These are phyloP conservation scores for Pogonognathellus flavescens DNA, from an alignment of 1,140 invertebrate genomes.

Conservation along the genomic window DNA sequence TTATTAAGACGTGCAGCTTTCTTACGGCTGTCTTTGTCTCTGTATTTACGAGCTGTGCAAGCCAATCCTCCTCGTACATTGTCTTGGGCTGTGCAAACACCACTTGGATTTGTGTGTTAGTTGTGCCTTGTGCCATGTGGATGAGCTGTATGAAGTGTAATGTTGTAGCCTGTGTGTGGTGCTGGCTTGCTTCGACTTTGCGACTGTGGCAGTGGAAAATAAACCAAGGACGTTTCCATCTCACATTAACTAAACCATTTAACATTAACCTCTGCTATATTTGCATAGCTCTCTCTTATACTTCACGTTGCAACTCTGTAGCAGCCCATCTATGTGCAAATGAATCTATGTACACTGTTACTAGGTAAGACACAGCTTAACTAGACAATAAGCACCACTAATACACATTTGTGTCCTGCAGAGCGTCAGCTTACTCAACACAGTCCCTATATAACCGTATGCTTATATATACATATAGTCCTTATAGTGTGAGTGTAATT, in stretches of 20 bases:
- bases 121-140: background rate
- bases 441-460: no score
- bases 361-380: no score
- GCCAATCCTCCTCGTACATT: background rate
- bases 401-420: no score
- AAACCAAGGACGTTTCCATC: slow-evolving; percentile 46
- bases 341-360: no score
- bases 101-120: background rate
- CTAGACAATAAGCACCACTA: no score
- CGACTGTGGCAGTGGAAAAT: slow-evolving; percentile 47
- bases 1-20: background rate
- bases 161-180: no score
- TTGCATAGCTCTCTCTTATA: no score
- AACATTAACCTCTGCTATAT: background rate
- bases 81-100: background rate
- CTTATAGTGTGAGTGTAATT: no score
- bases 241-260: slow-evolving; percentile 26
- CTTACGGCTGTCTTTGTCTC: background rate
- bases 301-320: no score
- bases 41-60: background rate
- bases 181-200: slow-evolving; percentile 24
- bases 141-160: no score
- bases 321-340: no score
- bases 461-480: no score
- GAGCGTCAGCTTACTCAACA: background rate